These are phyloP conservation scores for Callipepla squamata DNA, from an alignment of 2,113 vertebrate genomes.

Conservation along the genomic window DNA sequence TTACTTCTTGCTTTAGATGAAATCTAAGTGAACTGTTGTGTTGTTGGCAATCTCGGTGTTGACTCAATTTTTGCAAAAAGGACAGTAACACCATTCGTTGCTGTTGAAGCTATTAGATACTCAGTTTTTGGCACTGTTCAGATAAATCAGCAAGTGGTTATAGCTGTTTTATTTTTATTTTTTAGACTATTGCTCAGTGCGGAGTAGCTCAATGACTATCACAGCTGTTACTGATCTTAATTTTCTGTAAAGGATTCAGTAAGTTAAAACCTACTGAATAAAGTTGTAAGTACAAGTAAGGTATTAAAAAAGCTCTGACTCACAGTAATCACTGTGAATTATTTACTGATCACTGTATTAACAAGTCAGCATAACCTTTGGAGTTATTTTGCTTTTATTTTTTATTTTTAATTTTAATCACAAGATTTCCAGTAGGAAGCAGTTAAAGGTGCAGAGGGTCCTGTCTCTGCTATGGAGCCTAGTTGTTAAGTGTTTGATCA, in stretches of 20 bases:
- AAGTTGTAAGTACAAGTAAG: background rate
- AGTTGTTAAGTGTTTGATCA: background rate
- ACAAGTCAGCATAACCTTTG: background rate
- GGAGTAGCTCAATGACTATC: background rate
- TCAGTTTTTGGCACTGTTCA: background rate
- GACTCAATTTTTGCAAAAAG: background rate
- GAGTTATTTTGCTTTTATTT: background rate
- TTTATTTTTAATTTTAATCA: background rate
- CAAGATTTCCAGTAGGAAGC: background rate
- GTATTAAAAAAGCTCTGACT: background rate
- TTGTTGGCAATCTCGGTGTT: background rate
- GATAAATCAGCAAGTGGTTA: background rate
- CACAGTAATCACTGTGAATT: background rate
- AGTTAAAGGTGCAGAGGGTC: background rate
- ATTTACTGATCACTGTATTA: fast-evolving
- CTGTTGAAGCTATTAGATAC: background rate
- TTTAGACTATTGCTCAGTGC: background rate
- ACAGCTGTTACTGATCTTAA: background rate
- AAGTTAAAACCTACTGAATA: background rate
- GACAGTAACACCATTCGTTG: background rate
- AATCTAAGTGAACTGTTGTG: background rate
- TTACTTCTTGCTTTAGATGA: background rate
- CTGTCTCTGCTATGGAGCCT: background rate
- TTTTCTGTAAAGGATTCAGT: background rate
- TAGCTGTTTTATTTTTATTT: background rate